Evolutionary conservation across 2,888 invertebrate species (phyloP).

Genomic region (Rhopalosiphum nymphaeae): DNA sequence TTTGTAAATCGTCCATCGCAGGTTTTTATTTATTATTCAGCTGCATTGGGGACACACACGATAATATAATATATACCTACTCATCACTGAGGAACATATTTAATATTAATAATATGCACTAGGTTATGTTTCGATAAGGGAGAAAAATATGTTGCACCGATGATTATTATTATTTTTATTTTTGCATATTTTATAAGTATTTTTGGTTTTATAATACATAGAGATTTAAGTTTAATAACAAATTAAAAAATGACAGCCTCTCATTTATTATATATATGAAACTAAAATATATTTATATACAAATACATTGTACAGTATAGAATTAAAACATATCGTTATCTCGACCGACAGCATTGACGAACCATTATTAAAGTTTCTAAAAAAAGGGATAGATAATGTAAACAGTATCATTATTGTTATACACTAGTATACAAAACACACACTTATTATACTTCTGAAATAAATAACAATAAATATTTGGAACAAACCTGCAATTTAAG

Average conservation of each 20-base stretch:
- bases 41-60: background rate
- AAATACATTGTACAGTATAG: background rate
- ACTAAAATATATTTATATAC: background rate
- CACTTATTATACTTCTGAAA: background rate
- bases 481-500: background rate
- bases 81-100: background rate
- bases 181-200: background rate
- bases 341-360: background rate
- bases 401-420: background rate
- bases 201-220: background rate
- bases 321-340: background rate
- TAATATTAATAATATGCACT: background rate
- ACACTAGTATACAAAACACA: background rate
- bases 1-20: background rate
- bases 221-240: background rate
- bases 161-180: background rate
- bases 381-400: background rate
- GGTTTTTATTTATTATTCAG: constrained; percentile 4
- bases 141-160: background rate
- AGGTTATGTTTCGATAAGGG: background rate
- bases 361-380: background rate
- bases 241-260: background rate
- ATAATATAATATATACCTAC: background rate
- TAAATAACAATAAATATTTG: background rate
- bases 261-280: background rate